These are phyloP conservation scores for Eueremaeus valkanovi DNA, from an alignment of 2,888 invertebrate species.

Conservation along the genomic window DNA sequence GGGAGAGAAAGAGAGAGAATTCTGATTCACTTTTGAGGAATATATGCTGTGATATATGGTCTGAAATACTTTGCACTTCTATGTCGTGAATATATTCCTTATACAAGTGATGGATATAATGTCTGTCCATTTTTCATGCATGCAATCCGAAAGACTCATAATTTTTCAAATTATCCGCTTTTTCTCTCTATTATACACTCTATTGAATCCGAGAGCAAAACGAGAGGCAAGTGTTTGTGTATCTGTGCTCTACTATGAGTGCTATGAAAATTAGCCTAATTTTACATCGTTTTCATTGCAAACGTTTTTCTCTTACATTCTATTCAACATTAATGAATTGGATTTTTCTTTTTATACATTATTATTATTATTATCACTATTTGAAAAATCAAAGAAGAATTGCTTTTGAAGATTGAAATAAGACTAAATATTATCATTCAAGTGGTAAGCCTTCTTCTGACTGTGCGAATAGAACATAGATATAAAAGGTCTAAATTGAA, in stretches of 20 bases:
- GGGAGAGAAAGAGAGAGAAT: neutral
- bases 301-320: neutral
- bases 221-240: neutral
- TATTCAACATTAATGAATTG: conserved; percentile 16
- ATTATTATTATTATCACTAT: too few species aligned
- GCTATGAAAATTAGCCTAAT: conserved; percentile 26
- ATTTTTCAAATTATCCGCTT: conserved; percentile 20
- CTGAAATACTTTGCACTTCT: neutral
- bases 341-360: neutral
- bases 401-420: too few species aligned
- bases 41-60: neutral
- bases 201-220: neutral
- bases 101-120: conserved; percentile 20
- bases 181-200: conserved; percentile 13
- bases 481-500: conserved; percentile 10
- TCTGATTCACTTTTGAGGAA: neutral
- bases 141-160: conserved; percentile 1
- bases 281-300: neutral
- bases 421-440: neutral
- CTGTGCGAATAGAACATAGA: neutral
- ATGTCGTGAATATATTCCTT: neutral
- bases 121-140: conserved; percentile 25
- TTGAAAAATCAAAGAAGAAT: too few species aligned
- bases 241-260: neutral
- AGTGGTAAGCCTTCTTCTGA: too few species aligned